These are phyloP conservation scores for Noctuana brunneofusca DNA, from an alignment of 2,888 invertebrate genomes.

Conservation along the genomic window DNA sequence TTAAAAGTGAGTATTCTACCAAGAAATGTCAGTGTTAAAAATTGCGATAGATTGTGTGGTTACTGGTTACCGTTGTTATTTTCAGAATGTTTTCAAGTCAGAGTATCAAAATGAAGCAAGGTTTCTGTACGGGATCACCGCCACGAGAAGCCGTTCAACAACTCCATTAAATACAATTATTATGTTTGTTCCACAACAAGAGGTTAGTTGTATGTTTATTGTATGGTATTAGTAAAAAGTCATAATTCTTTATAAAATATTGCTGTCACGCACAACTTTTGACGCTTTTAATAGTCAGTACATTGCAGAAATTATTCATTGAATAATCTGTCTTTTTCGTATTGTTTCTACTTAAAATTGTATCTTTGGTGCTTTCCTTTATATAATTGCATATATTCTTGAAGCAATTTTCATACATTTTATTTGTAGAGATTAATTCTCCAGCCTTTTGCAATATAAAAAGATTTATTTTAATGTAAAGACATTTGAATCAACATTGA, in stretches of 20 bases:
- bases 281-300: no score
- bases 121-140: conserved; percentile 62
- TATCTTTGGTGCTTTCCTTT: no score
- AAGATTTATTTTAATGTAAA: no score
- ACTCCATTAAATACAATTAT: conserved; percentile 95
- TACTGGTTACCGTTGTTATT: conserved; percentile 42
- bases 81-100: conserved; percentile 67
- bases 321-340: no score
- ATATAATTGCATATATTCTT: no score
- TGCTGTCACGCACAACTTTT: no score
- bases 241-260: not conserved
- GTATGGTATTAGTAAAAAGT: not conserved
- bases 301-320: no score
- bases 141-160: conserved; percentile 75
- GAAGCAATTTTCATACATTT: no score
- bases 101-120: conserved; percentile 71
- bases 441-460: no score
- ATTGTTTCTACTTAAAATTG: no score
- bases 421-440: not conserved
- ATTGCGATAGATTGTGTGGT: conserved; percentile 25
- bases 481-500: no score
- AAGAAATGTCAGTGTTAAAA: conserved; percentile 5
- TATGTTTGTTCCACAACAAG: conserved; percentile 99
- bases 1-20: conserved; percentile 55
- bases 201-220: conserved; percentile 81